phyloP scores from a whole-genome alignment of 2,888 invertebrate genomes.

The Phlogophora meticulosa region DNA sequence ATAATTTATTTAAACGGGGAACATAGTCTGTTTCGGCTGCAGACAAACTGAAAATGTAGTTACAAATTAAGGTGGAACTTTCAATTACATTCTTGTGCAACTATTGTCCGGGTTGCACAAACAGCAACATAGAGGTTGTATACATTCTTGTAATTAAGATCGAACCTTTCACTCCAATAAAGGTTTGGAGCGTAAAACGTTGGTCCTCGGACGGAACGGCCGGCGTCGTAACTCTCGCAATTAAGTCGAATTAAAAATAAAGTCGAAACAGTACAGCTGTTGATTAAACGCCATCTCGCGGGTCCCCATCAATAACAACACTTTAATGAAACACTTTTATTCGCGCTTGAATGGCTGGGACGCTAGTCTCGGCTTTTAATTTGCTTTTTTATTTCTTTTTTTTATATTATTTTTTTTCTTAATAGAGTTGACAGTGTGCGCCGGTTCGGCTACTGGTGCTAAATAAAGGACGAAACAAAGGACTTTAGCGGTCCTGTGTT shows the following conservation, averaged over 20 bases:
- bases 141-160: constrained; percentile 77
- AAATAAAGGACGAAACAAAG: constrained; percentile 77
- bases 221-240: constrained; percentile 86
- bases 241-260: constrained; percentile 90
- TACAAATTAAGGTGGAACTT: constrained; percentile 87
- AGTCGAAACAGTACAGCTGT: constrained; percentile 81
- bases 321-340: constrained; percentile 91
- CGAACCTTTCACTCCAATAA: constrained; percentile 77
- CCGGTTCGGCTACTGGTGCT: constrained; percentile 67
- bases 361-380: constrained; percentile 83
- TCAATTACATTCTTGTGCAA: constrained; percentile 89
- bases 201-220: constrained; percentile 75
- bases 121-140: constrained; percentile 68
- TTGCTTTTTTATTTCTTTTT: constrained; percentile 80
- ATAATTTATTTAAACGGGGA: constrained; percentile 49
- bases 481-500: constrained; percentile 61
- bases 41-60: constrained; percentile 78
- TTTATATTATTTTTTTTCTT: constrained; percentile 75
- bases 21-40: constrained; percentile 36
- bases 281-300: constrained; percentile 90
- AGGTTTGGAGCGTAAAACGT: constrained; percentile 81
- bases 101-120: constrained; percentile 76
- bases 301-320: constrained; percentile 90
- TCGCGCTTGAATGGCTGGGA: constrained; percentile 83
- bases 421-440: constrained; percentile 75